Evolutionary conservation across 1,140 invertebrate genomes (phyloP).

Genomic region (Homalodisca vitripennis): DNA sequence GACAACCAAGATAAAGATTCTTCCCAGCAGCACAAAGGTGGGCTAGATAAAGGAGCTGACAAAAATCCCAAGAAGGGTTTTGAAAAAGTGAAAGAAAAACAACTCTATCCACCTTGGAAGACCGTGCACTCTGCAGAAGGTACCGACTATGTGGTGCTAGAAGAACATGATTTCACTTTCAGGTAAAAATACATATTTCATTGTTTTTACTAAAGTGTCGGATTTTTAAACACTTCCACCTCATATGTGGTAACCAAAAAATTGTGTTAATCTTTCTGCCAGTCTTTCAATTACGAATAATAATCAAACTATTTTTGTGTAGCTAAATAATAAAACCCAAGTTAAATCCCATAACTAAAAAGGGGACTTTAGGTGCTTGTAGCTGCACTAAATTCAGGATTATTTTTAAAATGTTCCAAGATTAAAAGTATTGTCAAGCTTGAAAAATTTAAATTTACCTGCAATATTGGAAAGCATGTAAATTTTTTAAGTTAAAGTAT

Average conservation of each 20-base stretch:
- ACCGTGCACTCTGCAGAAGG: not conserved
- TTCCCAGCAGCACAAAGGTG: not conserved
- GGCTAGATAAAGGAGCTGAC: not conserved
- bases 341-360: not conserved
- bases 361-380: not conserved
- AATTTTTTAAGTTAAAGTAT: too few relatives aligned
- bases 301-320: not conserved
- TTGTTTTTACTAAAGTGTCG: not conserved
- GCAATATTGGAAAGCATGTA: too few relatives aligned
- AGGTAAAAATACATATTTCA: not conserved
- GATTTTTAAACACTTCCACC: not conserved
- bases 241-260: not conserved
- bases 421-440: too few relatives aligned
- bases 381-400: too few relatives aligned
- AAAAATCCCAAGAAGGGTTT: not conserved
- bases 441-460: too few relatives aligned
- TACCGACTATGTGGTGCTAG: not conserved
- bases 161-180: not conserved
- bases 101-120: not conserved
- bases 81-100: not conserved
- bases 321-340: not conserved
- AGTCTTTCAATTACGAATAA: not conserved
- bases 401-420: too few relatives aligned
- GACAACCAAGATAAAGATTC: too few relatives aligned
- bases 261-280: not conserved